Base-by-base conservation (phyloP, 2,113 vertebrate species). In the Scopus umbretta region DNA sequence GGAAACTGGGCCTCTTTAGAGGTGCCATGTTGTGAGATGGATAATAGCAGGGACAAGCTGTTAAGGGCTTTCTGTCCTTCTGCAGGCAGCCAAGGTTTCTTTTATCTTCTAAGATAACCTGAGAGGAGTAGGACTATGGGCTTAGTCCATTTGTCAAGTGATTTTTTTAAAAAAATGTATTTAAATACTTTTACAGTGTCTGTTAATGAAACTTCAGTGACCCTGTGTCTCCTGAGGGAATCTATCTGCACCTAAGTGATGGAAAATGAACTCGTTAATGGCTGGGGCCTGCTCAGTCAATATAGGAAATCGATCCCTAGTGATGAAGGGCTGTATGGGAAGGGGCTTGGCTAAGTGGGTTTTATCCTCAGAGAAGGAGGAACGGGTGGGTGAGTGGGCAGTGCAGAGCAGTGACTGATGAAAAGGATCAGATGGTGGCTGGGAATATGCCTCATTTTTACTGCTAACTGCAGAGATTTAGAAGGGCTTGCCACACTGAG, bases 241-340 rank as follows among this genome's bases (percentile, higher is more conserved):
- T 96, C 96, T 78, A 92, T 96, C 96, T 88, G 61, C 90, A 84
- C 95, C 79, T 96, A 94, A 97, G 93, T 94, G 95, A 94, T 83
- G 95, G 96, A 93, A 97, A 97, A 97, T 97, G 96, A 97, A 97
- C 96, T 97, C 36, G 20, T 92, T 96, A 97, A 96, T 97, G 92
- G 91, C 94, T 38, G 34, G 63, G 94, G 22, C 73, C 85, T 27
- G 68, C 83, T 85, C 29, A 52, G 83, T 94, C 96, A 71, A 95
- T 97, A 74, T 72, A 32, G 92, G 91, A 59, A 94, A 97, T 98
- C 71, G 30, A 96, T 98, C 75, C 70, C 66, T 32, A 63, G 53
- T 94, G 97, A 96, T 87, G 94, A 90, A 96, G 90, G 86, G 94
- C 71, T 81, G 83, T 22, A 56, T 89, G 92, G 86, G 90, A 92